Evolutionary conservation across 2,797 vertebrate genomes (phyloP).

Genomic region (Sebastiscus tertius): DNA sequence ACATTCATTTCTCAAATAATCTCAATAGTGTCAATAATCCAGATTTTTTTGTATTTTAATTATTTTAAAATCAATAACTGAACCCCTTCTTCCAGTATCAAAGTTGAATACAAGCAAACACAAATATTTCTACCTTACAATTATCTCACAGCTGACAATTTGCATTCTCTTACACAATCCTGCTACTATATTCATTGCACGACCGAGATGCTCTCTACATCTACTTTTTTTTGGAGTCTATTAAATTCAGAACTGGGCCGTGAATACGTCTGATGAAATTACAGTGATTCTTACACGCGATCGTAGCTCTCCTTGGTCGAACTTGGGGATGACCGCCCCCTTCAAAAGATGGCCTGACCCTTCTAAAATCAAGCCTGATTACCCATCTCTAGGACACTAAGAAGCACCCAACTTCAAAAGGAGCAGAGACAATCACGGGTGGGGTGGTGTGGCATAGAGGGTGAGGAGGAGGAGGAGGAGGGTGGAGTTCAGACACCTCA

Average conservation of each 20-base stretch:
- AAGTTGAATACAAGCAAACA: conserved; percentile 25
- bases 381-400: conserved; percentile 88
- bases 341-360: conserved; percentile 77
- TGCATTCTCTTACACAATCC: conserved; percentile 36
- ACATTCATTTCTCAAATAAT: not conserved
- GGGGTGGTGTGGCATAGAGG: conserved; percentile 27
- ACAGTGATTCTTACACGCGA: conserved; percentile 54
- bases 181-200: conserved; percentile 10
- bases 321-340: conserved; percentile 69
- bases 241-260: conserved; percentile 14
- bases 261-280: conserved; percentile 46
- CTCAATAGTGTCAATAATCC: conserved; percentile 1
- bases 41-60: not conserved
- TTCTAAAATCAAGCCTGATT: conserved; percentile 86
- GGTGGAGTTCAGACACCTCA: conserved; percentile 68
- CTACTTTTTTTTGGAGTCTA: not conserved
- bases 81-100: not conserved
- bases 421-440: conserved; percentile 80
- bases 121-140: conserved; percentile 18
- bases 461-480: not conserved
- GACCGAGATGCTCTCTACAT: conserved; percentile 16
- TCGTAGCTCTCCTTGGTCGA: conserved; percentile 34
- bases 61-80: conserved; percentile 12
- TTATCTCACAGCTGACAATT: conserved; percentile 10
- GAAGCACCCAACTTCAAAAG: conserved; percentile 84